These are phyloP conservation scores for Pelusios castaneus DNA, from an alignment of 2,113 vertebrate genomes.

Conservation along the genomic window DNA sequence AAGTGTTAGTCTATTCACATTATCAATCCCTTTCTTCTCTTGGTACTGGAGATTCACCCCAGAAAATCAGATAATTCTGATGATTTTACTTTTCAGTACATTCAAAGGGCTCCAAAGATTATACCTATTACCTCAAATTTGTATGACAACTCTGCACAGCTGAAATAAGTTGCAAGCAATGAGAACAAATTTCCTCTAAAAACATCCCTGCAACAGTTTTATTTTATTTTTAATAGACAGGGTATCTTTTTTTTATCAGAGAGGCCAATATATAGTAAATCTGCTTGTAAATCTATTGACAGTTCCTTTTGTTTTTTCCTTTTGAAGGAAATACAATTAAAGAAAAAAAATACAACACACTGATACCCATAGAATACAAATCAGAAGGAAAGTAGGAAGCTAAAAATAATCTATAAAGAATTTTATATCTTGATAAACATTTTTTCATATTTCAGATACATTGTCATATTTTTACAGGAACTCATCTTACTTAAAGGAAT, in stretches of 20 bases:
- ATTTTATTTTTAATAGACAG: background rate
- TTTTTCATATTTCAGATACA: background rate
- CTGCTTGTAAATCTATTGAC: background rate
- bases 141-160: background rate
- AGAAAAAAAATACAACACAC: background rate
- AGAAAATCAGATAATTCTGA: constrained; percentile 39
- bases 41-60: constrained; percentile 19
- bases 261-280: constrained; percentile 4
- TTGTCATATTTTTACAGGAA: background rate
- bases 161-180: constrained; percentile 29
- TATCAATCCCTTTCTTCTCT: background rate
- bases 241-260: background rate
- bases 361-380: background rate
- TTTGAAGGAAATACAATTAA: constrained; percentile 13
- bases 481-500: background rate
- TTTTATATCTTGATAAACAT: background rate
- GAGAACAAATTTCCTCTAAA: constrained; percentile 52
- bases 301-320: background rate
- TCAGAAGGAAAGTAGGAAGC: background rate
- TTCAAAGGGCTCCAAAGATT: constrained; percentile 11
- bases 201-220: background rate
- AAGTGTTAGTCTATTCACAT: background rate
- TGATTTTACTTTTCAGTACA: constrained; percentile 37
- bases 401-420: background rate
- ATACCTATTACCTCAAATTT: constrained; percentile 36